A percentile compares a stretch with the other conserved stretches of the same genome.
Evolutionary conservation across 2,888 invertebrate species (phyloP).

Genomic region (Ichneumoninae sp.): DNA sequence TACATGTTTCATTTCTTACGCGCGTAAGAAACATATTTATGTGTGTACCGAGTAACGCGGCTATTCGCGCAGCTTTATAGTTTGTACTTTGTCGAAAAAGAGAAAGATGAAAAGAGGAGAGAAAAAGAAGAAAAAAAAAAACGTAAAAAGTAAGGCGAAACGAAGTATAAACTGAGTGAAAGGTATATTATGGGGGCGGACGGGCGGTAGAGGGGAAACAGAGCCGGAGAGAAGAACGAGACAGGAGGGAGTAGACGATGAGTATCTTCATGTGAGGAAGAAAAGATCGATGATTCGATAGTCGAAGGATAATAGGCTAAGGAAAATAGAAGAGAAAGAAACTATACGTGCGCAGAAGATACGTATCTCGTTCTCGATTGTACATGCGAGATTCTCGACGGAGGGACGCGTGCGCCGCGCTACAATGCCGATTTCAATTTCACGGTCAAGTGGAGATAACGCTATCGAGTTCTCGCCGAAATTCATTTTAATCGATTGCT

Average conservation of each 20-base stretch:
- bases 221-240: constrained; percentile 59
- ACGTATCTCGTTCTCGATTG: constrained; percentile 40
- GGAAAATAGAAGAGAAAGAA: constrained; percentile 58
- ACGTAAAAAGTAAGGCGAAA: constrained; percentile 15
- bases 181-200: constrained; percentile 52
- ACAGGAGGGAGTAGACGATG: constrained; percentile 56
- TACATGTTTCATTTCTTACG: constrained; percentile 41
- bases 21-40: constrained; percentile 56
- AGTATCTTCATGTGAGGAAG: constrained; percentile 65
- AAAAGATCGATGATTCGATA: constrained; percentile 64
- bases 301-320: constrained; percentile 60
- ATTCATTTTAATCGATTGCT: constrained; percentile 33
- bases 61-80: constrained; percentile 43
- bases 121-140: constrained; percentile 28
- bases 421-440: constrained; percentile 51
- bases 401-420: constrained; percentile 32
- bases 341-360: neutral
- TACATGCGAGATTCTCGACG: constrained; percentile 23
- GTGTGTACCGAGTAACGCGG: constrained; percentile 47
- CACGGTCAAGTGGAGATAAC: constrained; percentile 19
- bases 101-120: constrained; percentile 10
- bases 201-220: constrained; percentile 42
- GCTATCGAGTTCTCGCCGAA: constrained; percentile 24
- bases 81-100: constrained; percentile 54
- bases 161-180: constrained; percentile 57